Base-by-base conservation (phyloP, 2,888 invertebrate species). In the Isotomurus palustris region DNA sequence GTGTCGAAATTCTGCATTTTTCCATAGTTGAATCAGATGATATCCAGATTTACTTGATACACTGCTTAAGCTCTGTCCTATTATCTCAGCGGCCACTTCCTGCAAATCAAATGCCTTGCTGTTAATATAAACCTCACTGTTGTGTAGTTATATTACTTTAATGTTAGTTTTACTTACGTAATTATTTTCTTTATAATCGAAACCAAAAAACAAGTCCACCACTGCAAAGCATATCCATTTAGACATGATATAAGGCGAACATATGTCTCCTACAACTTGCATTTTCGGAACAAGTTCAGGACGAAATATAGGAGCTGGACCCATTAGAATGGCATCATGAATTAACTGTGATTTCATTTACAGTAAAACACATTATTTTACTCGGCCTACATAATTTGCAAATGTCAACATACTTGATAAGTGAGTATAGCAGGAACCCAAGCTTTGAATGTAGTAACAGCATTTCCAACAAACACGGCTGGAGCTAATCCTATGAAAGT, bases 401-500 rank as follows among this genome's bases (percentile, higher is more conserved):
- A n/a, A n/a, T n/a, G n/a, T n/a, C n/a, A n/a, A n/a, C n/a, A n/a
- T 43, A 43, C 43, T 43, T 43, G 43, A 17, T 43, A 28, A 32
- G 14, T 32, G 14, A 47, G 19, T 10, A 29, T 6, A 14, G 6
- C 28, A 4, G 47, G 47, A n/a, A 6, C 19, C 3, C 6, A 14
- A 3, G 3, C n/a, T 6, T 8, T 12, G n/a, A 47, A 47, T 6
- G 47, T 27, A 3, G 28, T 24, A 3, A 17, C 12, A 6, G 47
- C 8, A 22, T 49, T 49, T 32, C 48, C 48, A 4, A 49, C 35
- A 32, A 27, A 49, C 6, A 35, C 35, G 28, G 48, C 48, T 5
- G 48, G 48, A 21, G 32, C 48, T 6, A 49, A 35, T 28, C 29
- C 48, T 21, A 49, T 49, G 22, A 49, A 49, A 3, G 48, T 21